Conservation (phyloP, 2,888 invertebrate genomes). For the Elegia similella region DNA sequence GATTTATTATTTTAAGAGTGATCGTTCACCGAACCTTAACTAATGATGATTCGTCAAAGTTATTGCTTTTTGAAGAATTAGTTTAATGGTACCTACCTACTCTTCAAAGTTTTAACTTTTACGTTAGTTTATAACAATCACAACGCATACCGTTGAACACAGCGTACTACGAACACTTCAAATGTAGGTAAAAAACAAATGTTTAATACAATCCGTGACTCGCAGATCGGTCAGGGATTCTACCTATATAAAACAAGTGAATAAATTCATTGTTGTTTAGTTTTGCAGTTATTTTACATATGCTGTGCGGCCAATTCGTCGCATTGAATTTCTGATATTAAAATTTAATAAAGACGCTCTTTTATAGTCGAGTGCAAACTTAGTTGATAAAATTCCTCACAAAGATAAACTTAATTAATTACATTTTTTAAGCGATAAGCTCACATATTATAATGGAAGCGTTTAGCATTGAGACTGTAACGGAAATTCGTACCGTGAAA, state of each 20-base stretch:
- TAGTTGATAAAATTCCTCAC: no score
- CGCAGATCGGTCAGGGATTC: no score
- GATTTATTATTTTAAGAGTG: conserved; percentile 19
- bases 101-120: background rate
- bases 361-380: no score
- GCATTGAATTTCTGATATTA: no score
- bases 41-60: conserved; percentile 18
- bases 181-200: background rate
- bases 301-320: no score
- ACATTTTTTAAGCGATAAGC: background rate
- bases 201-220: background rate
- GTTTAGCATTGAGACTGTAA: conserved; percentile 52
- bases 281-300: no score
- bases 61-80: conserved; percentile 1
- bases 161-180: background rate
- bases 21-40: conserved; percentile 25
- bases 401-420: no score
- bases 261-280: no score
- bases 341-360: no score
- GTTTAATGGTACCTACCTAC: background rate
- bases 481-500: conserved; percentile 63
- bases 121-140: background rate
- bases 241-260: no score
- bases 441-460: conserved; percentile 14
- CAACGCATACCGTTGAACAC: background rate